Percentiles rank a stretch among this genome's conserved stretches.
Conservation (phyloP, 1,140 invertebrate species). For the Hetaerina americana region DNA sequence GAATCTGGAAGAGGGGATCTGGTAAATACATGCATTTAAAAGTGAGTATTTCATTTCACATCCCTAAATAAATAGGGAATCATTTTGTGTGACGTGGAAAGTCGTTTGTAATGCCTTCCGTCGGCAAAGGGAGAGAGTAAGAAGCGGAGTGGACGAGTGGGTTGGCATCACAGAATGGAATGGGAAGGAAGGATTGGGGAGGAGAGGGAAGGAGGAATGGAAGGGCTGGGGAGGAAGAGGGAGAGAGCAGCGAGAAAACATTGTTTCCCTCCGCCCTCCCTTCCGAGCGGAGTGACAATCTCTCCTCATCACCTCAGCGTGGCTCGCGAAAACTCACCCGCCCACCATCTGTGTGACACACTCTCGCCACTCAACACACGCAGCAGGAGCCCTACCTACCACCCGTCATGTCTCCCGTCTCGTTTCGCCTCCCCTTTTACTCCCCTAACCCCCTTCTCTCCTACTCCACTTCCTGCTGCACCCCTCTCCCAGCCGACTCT, state of each 20-base stretch:
- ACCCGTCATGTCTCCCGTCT: not conserved
- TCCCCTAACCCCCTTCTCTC: not conserved
- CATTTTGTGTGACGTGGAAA: not conserved
- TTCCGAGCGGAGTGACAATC: not conserved
- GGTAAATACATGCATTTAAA: too few species aligned
- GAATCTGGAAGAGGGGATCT: too few species aligned
- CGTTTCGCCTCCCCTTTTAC: not conserved
- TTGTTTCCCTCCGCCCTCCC: not conserved
- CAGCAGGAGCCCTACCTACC: not conserved
- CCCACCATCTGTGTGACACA: not conserved
- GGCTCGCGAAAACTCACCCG: not conserved
- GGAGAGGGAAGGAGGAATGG: too few species aligned
- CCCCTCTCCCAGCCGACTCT: not conserved
- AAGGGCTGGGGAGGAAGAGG: too few species aligned
- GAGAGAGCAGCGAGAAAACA: too few species aligned
- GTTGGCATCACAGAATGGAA: too few species aligned
- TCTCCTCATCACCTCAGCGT: not conserved
- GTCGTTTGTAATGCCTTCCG: not conserved
- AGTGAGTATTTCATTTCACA: too few species aligned
- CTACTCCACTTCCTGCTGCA: not conserved
- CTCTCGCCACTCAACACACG: not conserved
- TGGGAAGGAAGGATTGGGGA: too few species aligned
- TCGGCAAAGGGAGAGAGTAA: not conserved
- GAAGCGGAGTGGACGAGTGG: too few species aligned
- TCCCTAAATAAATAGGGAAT: not conserved